Evolutionary conservation across 2,797 vertebrate species (phyloP), one percentile per base, ranked within the genome.

Genomic region (Apodemus agrarius): DNA sequence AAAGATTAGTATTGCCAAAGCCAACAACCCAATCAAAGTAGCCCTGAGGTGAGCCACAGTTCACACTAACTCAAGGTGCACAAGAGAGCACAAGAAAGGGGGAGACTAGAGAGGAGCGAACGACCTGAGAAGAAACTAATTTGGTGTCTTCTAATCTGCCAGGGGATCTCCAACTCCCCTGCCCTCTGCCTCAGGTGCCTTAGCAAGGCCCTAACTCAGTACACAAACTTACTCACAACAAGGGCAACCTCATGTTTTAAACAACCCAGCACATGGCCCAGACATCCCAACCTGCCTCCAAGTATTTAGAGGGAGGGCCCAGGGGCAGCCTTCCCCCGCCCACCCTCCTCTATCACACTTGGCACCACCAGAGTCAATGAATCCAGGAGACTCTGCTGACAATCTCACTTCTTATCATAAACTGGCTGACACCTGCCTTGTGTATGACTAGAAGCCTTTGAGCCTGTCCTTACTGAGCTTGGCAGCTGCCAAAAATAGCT

Each of bases 401-500:
- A 69, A 65, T 26, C 54, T 87, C 72, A 80, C 49, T 26, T 10
- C 59, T 89, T 86, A 85, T 76, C 57, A 29, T 1, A 57, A 65
- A n/a, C 57, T 63, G 40, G 75, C 21, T 79, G 19, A 61, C 29
- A 37, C 4, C 4, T 3, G 1, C 54, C 72, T 82, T 43, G 3
- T 34, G 29, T 13, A 13, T 54, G n/a, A 76, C 43, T 84, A 94
- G 54, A 19, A 10, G 61, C 52, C 86, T 89, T 49, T 84, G 79
- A 46, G 78, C 37, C 83, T 83, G 87, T 40, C 85, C 49, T 90
- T 69, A 19, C 7, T 52, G 61, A 82, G 59, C 29, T 24, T 17
- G 83, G 83, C 29, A 78, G 52, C 4, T 93, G 49, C 67, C 87
- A 93, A 82, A 81, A 74, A 75, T n/a, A 89, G 75, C 75, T 57